Conservation (phyloP, 2,888 invertebrate species). For the Merodon equestris region DNA sequence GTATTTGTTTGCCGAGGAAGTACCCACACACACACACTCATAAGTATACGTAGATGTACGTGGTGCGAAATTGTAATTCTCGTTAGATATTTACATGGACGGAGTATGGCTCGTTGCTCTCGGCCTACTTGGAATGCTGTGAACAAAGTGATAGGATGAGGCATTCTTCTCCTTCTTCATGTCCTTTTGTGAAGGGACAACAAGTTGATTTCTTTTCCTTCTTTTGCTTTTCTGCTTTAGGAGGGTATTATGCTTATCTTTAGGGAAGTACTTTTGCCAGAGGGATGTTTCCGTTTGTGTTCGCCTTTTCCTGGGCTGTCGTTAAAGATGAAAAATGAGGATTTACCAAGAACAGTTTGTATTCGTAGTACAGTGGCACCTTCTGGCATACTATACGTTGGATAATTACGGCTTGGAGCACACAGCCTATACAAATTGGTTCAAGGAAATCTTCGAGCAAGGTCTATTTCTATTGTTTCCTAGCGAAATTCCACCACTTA, state of each 20-base stretch:
- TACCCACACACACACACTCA: no score
- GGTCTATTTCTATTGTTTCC: not conserved
- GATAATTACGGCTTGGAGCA: not conserved
- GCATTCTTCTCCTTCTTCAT: not conserved
- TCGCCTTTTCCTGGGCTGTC: constrained; percentile 3
- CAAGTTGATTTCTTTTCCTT: constrained; percentile 37
- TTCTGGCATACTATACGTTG: not conserved
- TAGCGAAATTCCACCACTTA: not conserved
- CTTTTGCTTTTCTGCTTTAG: not conserved
- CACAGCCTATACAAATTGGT: not conserved
- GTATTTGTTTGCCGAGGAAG: not conserved
- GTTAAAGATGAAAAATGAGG: constrained; percentile 39
- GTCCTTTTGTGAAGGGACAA: constrained; percentile 22
- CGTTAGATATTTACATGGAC: not conserved
- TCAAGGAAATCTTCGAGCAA: not conserved
- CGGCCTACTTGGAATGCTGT: constrained; percentile 16
- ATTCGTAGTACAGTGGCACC: constrained; percentile 13
- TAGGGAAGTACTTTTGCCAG: constrained; percentile 37
- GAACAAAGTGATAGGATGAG: constrained; percentile 16
- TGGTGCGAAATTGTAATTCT: constrained; percentile 1
- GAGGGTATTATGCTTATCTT: constrained; percentile 48
- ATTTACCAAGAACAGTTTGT: constrained; percentile 17
- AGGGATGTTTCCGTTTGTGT: constrained; percentile 20
- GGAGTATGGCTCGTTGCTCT: not conserved
- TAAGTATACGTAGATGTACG: not conserved